These are phyloP conservation scores for Darevskia mixta DNA, from an alignment of 2,797 vertebrate genomes.

Conservation along the genomic window DNA sequence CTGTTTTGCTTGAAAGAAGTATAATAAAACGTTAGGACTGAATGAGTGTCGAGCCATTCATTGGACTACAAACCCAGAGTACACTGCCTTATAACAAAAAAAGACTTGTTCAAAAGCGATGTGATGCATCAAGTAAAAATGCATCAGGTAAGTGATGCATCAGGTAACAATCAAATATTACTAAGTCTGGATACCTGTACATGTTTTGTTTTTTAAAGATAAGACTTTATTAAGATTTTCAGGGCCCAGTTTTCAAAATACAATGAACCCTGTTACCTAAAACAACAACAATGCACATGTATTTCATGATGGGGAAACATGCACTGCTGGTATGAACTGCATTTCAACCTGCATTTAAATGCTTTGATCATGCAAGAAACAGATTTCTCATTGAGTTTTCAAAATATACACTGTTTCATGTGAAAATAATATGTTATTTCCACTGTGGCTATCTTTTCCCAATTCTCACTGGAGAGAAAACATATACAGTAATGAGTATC, in stretches of 20 bases:
- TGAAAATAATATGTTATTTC: constrained; percentile 54
- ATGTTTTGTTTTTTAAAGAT: background rate
- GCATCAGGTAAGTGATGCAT: background rate
- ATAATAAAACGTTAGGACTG: background rate
- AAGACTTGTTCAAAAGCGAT: background rate
- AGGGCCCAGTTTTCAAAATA: constrained; percentile 6
- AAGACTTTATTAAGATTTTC: background rate
- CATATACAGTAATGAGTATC: constrained; percentile 50
- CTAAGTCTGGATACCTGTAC: background rate
- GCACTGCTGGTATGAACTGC: no score
- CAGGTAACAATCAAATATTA: constrained; percentile 37
- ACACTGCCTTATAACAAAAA: background rate
- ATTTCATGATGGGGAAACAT: no score
- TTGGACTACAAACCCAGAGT: background rate
- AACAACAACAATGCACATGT: background rate
- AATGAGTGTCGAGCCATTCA: background rate
- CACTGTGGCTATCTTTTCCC: constrained; percentile 16
- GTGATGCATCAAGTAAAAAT: no score
- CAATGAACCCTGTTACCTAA: background rate
- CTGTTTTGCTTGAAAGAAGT: background rate
- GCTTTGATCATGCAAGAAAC: background rate
- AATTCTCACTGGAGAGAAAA: constrained; percentile 36
- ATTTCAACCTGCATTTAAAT: background rate
- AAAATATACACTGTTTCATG: constrained; percentile 33
- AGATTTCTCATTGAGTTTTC: background rate